Evolutionary conservation across 2,113 vertebrate species (phyloP).

Genomic region (Harpagus bidentatus): DNA sequence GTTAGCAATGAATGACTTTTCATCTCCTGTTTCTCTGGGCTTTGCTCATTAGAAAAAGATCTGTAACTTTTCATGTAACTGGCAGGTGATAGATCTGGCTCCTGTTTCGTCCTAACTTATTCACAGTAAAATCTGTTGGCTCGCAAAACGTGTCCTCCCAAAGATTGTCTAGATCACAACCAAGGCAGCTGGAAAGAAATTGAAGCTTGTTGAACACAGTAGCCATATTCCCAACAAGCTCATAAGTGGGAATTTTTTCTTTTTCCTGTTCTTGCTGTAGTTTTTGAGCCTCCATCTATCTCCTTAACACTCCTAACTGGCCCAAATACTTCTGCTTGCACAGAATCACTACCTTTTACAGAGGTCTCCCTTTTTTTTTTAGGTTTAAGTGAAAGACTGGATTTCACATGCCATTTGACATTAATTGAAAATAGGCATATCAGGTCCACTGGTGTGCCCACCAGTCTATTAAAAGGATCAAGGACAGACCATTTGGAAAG

Average conservation of each 20-base stretch:
- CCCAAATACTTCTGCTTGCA: background rate
- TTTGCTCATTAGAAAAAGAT: conserved; percentile 2
- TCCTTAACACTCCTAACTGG: background rate
- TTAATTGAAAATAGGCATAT: background rate
- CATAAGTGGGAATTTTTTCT: background rate
- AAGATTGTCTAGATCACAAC: background rate
- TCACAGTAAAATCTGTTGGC: background rate
- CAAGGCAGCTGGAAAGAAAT: background rate
- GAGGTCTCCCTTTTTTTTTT: background rate
- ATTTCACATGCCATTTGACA: background rate
- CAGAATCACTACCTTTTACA: background rate
- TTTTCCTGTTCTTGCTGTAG: background rate
- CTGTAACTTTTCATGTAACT: background rate
- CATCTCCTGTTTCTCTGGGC: background rate
- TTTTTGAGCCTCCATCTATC: background rate
- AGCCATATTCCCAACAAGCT: background rate
- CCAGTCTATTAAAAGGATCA: background rate
- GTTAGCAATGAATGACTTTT: background rate
- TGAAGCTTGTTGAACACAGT: background rate
- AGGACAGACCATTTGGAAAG: background rate
- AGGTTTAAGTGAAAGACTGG: background rate
- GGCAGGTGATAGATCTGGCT: background rate
- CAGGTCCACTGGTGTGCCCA: background rate
- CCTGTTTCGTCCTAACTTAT: background rate
- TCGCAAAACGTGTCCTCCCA: background rate